Conservation (phyloP, 2,797 vertebrate species). For the Carcharodon carcharias region DNA sequence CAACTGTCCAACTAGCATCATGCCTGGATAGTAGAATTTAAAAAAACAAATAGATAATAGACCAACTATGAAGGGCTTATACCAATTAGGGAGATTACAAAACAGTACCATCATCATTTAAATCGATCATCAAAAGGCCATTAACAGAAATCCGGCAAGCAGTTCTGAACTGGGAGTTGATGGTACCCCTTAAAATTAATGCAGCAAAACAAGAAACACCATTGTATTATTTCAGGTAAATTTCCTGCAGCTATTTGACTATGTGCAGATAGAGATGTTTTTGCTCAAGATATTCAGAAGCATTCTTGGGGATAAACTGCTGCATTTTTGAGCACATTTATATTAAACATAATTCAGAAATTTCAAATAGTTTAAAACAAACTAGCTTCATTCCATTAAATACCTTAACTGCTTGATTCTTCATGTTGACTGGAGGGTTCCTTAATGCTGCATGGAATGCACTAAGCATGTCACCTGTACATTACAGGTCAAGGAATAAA, state of each 20-base stretch:
- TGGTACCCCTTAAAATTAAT: neutral
- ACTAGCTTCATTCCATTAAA: neutral
- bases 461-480: conserved; percentile 69
- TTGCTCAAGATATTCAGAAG: neutral
- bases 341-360: neutral
- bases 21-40: neutral
- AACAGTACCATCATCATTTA: neutral
- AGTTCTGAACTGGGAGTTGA: neutral
- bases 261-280: neutral
- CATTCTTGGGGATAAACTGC: neutral
- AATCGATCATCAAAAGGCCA: neutral
- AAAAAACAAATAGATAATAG: neutral
- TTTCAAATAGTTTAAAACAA: neutral
- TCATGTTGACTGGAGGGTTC: conserved; percentile 72
- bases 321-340: neutral
- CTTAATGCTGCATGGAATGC: conserved; percentile 69
- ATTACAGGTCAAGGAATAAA: conserved; percentile 61
- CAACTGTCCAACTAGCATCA: too few relatives aligned
- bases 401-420: conserved; percentile 77
- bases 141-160: neutral
- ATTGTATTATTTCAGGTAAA: neutral
- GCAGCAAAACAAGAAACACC: neutral
- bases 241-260: neutral
- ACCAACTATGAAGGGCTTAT: neutral
- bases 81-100: neutral